A percentile compares a stretch with the other conserved stretches of the same genome.
Evolutionary conservation across 2,888 invertebrate species (phyloP).

Genomic region (Drosophila atripex): DNA sequence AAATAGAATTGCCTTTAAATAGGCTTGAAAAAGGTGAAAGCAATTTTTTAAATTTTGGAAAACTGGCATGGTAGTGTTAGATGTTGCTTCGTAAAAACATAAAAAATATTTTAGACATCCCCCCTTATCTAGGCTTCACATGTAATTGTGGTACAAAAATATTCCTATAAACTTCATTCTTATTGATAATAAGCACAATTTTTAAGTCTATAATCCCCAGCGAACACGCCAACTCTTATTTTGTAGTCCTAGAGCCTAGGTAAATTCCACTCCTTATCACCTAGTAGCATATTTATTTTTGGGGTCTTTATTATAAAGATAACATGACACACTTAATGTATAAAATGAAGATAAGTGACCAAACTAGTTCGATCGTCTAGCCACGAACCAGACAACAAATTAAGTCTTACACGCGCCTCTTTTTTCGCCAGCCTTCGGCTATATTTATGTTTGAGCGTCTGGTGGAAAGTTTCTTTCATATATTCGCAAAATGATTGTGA

Average conservation of each 20-base stretch:
- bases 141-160: not conserved
- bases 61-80: no score
- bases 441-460: conserved; percentile 37
- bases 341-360: not conserved
- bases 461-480: conserved; percentile 40
- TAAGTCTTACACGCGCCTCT: conserved; percentile 27
- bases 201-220: no score
- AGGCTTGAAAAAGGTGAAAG: no score
- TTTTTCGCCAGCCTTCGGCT: not conserved
- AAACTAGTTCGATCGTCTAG: conserved; percentile 36
- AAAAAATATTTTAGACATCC: no score
- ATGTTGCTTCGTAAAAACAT: no score
- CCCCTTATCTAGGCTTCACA: no score
- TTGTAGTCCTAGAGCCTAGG: conserved; percentile 2
- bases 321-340: conserved; percentile 32
- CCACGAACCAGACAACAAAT: conserved; percentile 14
- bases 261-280: conserved; percentile 33
- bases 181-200: not conserved
- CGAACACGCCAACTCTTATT: conserved; percentile 1
- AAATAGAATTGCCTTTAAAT: no score
- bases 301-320: conserved; percentile 10
- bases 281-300: conserved; percentile 4
- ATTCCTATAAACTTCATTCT: not conserved
- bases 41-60: no score
- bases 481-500: conserved; percentile 26